These are phyloP conservation scores for Trogon melanurus DNA, from an alignment of 2,113 vertebrate species.

Conservation along the genomic window DNA sequence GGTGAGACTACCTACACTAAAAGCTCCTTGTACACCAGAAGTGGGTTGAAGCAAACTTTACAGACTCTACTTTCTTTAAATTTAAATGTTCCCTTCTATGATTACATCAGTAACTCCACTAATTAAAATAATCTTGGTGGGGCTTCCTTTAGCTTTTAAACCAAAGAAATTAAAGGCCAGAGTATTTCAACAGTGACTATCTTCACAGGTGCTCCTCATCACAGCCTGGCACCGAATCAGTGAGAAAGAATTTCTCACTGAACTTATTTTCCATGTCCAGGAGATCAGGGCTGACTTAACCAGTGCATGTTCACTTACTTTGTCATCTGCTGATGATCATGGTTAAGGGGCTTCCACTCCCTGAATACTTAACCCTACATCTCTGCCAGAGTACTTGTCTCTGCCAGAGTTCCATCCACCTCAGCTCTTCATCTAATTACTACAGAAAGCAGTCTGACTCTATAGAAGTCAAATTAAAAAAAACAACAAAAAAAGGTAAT, in stretches of 20 bases:
- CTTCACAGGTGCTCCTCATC: background rate
- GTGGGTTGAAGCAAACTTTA: background rate
- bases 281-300: background rate
- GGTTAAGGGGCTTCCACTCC: background rate
- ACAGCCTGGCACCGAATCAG: background rate
- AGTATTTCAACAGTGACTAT: background rate
- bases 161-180: background rate
- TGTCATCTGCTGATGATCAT: background rate
- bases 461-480: background rate
- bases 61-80: background rate
- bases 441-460: background rate
- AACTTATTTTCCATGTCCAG: background rate
- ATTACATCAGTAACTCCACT: background rate
- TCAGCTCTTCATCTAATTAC: background rate
- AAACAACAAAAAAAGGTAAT: background rate
- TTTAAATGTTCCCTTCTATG: background rate
- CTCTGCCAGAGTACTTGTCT: background rate
- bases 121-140: background rate
- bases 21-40: background rate
- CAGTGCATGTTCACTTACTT: background rate
- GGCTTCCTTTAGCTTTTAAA: background rate
- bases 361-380: background rate
- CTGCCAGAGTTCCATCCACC: background rate
- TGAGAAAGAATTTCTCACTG: background rate
- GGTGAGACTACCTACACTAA: background rate